Conservation (phyloP, 1,140 invertebrate genomes). For the Amyelois transitella region DNA sequence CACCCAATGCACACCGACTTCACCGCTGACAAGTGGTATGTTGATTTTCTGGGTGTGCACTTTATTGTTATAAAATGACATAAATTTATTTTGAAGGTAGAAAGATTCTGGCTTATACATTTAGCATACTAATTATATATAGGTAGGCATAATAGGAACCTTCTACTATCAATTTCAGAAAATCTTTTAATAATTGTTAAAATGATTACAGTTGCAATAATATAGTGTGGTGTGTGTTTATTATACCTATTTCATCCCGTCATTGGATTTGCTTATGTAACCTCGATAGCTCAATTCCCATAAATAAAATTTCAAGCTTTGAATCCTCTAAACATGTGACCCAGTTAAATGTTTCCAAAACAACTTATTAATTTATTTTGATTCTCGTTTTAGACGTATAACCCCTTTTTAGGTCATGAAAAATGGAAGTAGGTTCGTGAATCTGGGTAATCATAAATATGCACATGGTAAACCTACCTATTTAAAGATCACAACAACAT, state of each 20-base stretch:
- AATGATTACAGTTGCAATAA: too few species aligned
- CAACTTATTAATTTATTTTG: neutral
- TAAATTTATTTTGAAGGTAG: too few species aligned
- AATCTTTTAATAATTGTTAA: too few species aligned
- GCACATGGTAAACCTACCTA: slow-evolving; percentile 15
- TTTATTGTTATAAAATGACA: slow-evolving; percentile 1
- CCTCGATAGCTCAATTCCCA: slow-evolving; percentile 3
- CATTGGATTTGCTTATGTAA: slow-evolving; percentile 3
- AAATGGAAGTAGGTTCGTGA: slow-evolving; percentile 2
- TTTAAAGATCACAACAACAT: slow-evolving; percentile 12
- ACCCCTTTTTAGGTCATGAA: slow-evolving; percentile 7
- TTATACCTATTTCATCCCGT: neutral
- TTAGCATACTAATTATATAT: too few species aligned
- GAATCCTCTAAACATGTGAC: neutral
- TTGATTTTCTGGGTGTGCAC: neutral
- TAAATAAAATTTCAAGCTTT: neutral
- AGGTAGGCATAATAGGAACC: too few species aligned
- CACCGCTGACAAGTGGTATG: neutral
- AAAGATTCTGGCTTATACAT: too few species aligned
- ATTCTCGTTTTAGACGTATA: neutral
- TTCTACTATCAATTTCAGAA: too few species aligned
- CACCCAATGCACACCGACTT: neutral
- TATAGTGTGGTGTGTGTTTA: neutral
- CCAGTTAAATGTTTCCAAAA: slow-evolving; percentile 1
- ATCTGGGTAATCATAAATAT: slow-evolving; percentile 12